phyloP scores from a whole-genome alignment of 1,140 invertebrate genomes.

The Drosophila littoralis region DNA sequence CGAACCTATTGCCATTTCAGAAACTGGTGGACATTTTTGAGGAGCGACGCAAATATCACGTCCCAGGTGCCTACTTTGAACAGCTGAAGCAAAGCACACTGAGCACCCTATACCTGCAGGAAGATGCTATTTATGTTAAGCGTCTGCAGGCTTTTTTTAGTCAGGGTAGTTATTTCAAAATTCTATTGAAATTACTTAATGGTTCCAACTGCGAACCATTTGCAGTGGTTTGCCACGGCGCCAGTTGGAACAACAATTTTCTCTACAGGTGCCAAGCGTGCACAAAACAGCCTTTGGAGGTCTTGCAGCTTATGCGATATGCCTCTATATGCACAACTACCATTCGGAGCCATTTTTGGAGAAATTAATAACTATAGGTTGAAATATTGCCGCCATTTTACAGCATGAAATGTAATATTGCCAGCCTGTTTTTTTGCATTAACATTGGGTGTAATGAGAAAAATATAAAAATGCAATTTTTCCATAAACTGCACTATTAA shows the following conservation, averaged over 20 bases:
- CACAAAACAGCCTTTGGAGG: constrained; percentile 53
- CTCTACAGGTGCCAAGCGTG: constrained; percentile 84
- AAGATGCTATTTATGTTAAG: constrained; percentile 24
- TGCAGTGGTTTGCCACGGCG: constrained; percentile 86
- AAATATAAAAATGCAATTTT: no score
- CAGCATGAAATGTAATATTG: no score
- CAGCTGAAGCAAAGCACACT: constrained; percentile 61
- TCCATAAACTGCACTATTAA: no score
- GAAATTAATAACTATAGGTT: no score
- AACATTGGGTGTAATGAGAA: no score
- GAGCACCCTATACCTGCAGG: constrained; percentile 19
- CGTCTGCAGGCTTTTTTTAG: constrained; percentile 52
- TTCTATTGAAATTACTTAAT: constrained; percentile 43
- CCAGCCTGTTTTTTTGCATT: no score
- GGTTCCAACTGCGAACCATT: constrained; percentile 75
- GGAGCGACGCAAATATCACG: constrained; percentile 51
- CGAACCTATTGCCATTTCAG: constrained; percentile 58
- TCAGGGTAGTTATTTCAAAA: constrained; percentile 47
- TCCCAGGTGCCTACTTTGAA: constrained; percentile 60
- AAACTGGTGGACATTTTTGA: constrained; percentile 74
- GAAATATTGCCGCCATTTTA: no score
- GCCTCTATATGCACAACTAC: no score
- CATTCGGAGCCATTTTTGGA: no score
- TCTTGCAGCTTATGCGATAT: constrained; percentile 86
- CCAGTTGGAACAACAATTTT: constrained; percentile 86